Conservation (phyloP, 2,797 vertebrate genomes). For the Potorous gilbertii region DNA sequence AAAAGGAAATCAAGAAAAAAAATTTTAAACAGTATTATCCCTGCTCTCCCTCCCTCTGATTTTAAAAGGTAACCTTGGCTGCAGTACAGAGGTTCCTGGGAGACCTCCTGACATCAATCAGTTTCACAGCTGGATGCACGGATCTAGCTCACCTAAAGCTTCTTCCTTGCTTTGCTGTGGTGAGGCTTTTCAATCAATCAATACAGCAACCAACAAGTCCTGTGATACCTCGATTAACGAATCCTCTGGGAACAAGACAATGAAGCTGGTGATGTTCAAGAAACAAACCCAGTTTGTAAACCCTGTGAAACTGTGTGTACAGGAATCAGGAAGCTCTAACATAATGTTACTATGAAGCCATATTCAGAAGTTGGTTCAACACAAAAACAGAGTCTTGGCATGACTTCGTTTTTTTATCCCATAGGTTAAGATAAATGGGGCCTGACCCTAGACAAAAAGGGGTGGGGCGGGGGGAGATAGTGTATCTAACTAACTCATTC, state of each 20-base stretch:
- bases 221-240: constrained; percentile 34
- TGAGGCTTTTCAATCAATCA: constrained; percentile 37
- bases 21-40: neutral
- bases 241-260: constrained; percentile 50
- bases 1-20: neutral
- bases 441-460: neutral
- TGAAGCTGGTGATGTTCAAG: neutral
- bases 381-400: neutral
- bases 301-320: neutral
- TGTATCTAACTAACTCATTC: neutral
- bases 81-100: constrained; percentile 18
- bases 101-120: constrained; percentile 9
- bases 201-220: constrained; percentile 28
- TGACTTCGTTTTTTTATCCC: neutral
- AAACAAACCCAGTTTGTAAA: constrained; percentile 15
- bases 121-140: constrained; percentile 35
- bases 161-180: constrained; percentile 38
- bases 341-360: neutral
- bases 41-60: neutral
- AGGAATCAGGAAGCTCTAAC: neutral
- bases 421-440: neutral
- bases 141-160: constrained; percentile 49
- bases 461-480: too few species aligned
- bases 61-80: constrained; percentile 18
- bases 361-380: neutral